These are phyloP conservation scores for Pluvialis apricaria DNA, from an alignment of 2,113 vertebrate genomes.

Conservation along the genomic window DNA sequence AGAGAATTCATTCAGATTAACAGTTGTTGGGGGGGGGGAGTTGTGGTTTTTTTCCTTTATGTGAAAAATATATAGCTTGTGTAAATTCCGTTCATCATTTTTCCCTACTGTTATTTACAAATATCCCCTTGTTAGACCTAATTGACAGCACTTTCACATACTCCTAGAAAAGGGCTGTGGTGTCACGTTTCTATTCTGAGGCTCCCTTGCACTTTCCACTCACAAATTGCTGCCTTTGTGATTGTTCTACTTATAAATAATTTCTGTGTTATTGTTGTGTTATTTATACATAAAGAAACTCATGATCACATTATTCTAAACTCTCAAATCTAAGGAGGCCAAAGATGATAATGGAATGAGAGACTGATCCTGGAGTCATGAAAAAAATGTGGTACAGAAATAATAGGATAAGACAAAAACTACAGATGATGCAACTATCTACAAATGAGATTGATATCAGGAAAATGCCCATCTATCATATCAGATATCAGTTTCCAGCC, in stretches of 20 bases:
- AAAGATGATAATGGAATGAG: not conserved
- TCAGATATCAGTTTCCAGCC: not conserved
- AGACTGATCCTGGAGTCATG: not conserved
- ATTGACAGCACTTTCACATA: not conserved
- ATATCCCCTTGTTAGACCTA: not conserved
- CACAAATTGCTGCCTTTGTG: not conserved
- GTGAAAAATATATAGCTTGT: not conserved
- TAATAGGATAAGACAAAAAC: not conserved
- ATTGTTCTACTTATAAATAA: constrained; percentile 34
- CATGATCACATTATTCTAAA: not conserved
- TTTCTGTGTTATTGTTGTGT: not conserved
- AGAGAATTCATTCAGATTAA: not conserved
- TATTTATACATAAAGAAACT: not conserved
- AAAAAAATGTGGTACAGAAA: not conserved
- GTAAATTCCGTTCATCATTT: not conserved
- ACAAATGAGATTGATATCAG: not conserved
- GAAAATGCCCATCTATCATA: not conserved
- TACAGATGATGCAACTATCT: not conserved
- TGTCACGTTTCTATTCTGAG: constrained; percentile 35
- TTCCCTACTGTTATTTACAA: not conserved
- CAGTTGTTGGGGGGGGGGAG: not conserved
- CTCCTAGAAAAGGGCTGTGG: not conserved
- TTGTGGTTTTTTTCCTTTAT: not conserved
- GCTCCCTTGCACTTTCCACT: not conserved
- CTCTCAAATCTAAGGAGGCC: not conserved